Percentiles rank a stretch among this genome's conserved stretches.
These are phyloP conservation scores for Serinus canaria DNA, from an alignment of 2,113 vertebrate genomes.

Conservation along the genomic window DNA sequence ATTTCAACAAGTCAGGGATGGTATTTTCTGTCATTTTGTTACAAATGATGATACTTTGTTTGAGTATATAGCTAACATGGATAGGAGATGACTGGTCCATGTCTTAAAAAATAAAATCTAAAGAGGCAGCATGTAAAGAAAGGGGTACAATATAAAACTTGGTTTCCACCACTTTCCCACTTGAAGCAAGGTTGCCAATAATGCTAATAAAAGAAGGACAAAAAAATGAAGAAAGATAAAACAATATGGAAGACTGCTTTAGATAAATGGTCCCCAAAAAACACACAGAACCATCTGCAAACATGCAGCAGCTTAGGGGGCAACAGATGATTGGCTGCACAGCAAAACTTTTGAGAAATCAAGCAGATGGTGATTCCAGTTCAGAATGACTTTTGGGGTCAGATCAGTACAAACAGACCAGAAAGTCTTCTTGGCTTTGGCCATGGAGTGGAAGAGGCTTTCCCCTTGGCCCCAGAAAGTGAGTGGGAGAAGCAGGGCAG, in stretches of 20 bases:
- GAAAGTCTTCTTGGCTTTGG: neutral
- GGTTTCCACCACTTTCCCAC: neutral
- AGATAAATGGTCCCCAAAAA: neutral
- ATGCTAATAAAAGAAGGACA: neutral
- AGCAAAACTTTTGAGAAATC: neutral
- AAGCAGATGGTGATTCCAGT: neutral
- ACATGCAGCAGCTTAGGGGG: neutral
- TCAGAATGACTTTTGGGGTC: neutral
- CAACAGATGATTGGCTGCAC: neutral
- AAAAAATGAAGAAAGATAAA: neutral
- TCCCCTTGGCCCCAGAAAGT: neutral
- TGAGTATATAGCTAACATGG: neutral
- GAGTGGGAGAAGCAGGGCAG: neutral
- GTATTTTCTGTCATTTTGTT: neutral
- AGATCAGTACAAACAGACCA: rapidly evolving
- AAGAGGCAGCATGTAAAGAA: neutral
- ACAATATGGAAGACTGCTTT: neutral
- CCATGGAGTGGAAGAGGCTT: neutral
- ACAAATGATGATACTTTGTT: neutral
- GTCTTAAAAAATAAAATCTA: neutral
- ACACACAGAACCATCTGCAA: neutral
- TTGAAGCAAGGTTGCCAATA: neutral
- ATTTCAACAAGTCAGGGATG: neutral
- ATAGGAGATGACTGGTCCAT: neutral
- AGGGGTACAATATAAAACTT: neutral